A percentile compares a stretch with the other conserved stretches of the same genome.
Conservation (phyloP, 2,797 vertebrate species). For the Scolopax rusticola region DNA sequence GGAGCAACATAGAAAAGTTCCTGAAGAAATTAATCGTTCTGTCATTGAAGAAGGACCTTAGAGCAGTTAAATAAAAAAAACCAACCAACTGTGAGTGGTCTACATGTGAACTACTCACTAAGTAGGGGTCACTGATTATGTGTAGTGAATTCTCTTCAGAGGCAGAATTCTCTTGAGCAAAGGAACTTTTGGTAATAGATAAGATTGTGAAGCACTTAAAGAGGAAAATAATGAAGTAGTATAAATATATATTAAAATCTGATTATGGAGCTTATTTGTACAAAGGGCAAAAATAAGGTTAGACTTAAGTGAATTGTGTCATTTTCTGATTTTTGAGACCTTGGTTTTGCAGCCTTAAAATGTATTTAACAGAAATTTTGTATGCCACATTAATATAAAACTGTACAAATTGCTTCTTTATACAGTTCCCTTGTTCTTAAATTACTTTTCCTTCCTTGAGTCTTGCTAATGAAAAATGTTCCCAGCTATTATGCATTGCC, state of each 20-base stretch:
- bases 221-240: not conserved
- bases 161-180: not conserved
- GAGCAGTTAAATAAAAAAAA: not conserved
- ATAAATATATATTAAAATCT: not conserved
- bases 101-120: not conserved
- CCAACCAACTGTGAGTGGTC: not conserved
- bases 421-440: not conserved
- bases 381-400: not conserved
- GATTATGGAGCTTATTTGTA: not conserved
- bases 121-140: not conserved
- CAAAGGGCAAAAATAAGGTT: not conserved
- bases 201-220: not conserved
- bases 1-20: not conserved
- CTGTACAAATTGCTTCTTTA: not conserved
- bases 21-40: not conserved
- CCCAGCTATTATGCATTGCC: not conserved
- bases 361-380: not conserved
- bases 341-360: not conserved
- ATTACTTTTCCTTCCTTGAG: not conserved
- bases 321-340: not conserved
- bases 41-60: not conserved
- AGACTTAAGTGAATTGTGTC: not conserved
- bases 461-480: not conserved
- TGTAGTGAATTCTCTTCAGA: not conserved
- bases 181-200: not conserved